Percentiles rank a stretch among this genome's conserved stretches.
These are phyloP conservation scores for Mythimna loreyi DNA, from an alignment of 2,888 invertebrate species.

Conservation along the genomic window DNA sequence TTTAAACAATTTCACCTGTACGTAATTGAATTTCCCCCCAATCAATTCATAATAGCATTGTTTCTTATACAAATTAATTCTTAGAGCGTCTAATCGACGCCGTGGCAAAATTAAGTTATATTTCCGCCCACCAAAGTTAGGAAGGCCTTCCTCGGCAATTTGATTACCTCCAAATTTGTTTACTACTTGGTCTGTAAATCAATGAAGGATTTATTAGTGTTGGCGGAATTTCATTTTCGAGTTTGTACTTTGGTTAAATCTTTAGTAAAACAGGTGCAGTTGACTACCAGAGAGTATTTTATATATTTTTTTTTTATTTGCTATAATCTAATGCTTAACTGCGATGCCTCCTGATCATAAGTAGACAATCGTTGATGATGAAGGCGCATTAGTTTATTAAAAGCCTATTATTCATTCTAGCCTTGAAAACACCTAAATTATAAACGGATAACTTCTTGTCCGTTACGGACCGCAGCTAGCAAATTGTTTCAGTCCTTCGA, in stretches of 20 bases:
- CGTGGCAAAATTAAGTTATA: constrained; percentile 65
- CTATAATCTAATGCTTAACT: too few species aligned
- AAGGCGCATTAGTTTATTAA: too few species aligned
- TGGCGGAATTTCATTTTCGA: not conserved
- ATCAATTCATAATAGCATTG: constrained; percentile 59
- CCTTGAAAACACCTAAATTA: too few species aligned
- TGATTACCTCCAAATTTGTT: constrained; percentile 45
- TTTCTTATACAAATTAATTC: constrained; percentile 60
- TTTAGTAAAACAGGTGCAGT: not conserved
- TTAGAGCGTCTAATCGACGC: constrained; percentile 58
- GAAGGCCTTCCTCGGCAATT: constrained; percentile 29
- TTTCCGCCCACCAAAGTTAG: constrained; percentile 42
- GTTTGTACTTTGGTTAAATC: not conserved
- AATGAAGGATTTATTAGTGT: constrained; percentile 13
- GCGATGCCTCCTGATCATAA: too few species aligned
- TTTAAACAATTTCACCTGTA: constrained; percentile 49
- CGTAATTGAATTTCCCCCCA: constrained; percentile 57
- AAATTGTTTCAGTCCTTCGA: too few species aligned
- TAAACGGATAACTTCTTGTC: too few species aligned
- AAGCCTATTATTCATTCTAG: too few species aligned
- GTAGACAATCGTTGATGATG: too few species aligned
- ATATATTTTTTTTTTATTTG: too few species aligned
- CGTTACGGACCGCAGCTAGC: too few species aligned
- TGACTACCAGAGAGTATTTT: too few species aligned
- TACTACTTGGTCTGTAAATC: constrained; percentile 33